Conservation (phyloP, 2,888 invertebrate genomes). For the Tetranychus truncatus region DNA sequence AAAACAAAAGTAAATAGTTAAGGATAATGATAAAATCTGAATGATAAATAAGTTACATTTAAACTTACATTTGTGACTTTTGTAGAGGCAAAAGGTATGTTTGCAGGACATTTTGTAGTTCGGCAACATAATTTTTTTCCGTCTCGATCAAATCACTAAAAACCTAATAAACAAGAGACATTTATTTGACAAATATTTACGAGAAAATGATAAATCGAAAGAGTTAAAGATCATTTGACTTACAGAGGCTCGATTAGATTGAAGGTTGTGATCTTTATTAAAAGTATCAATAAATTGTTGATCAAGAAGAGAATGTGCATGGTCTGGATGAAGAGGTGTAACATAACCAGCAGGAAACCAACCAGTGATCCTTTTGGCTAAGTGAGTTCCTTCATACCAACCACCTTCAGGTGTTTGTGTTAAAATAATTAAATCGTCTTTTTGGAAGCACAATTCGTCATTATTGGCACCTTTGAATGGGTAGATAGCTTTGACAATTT, state of each 20-base stretch:
- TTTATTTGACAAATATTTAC: too few species aligned
- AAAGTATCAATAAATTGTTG: slow-evolving; percentile 36
- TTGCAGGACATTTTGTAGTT: slow-evolving; percentile 62
- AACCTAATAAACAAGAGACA: slow-evolving; percentile 35
- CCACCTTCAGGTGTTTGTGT: slow-evolving; percentile 90
- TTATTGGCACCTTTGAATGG: slow-evolving; percentile 89
- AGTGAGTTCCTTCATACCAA: slow-evolving; percentile 96
- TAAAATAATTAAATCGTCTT: slow-evolving; percentile 86
- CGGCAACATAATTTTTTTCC: slow-evolving; percentile 71
- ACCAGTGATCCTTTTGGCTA: slow-evolving; percentile 62
- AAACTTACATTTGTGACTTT: slow-evolving; percentile 61
- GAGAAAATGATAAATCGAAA: too few species aligned
- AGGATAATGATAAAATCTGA: slow-evolving; percentile 12
- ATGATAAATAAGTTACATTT: slow-evolving; percentile 1
- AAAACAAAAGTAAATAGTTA: slow-evolving; percentile 18
- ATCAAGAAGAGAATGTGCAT: slow-evolving; percentile 11
- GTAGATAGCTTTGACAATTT: slow-evolving; percentile 63
- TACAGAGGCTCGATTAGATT: slow-evolving; percentile 16
- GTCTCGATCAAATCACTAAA: slow-evolving; percentile 77
- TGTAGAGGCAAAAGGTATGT: slow-evolving; percentile 74
- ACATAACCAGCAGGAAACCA: slow-evolving; percentile 99
- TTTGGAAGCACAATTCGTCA: slow-evolving; percentile 89
- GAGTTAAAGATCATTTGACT: background rate
- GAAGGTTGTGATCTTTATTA: slow-evolving; percentile 36
- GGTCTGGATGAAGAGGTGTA: slow-evolving; percentile 41